These are phyloP conservation scores for Octopus sinensis DNA, from an alignment of 1,140 invertebrate genomes.

Conservation along the genomic window DNA sequence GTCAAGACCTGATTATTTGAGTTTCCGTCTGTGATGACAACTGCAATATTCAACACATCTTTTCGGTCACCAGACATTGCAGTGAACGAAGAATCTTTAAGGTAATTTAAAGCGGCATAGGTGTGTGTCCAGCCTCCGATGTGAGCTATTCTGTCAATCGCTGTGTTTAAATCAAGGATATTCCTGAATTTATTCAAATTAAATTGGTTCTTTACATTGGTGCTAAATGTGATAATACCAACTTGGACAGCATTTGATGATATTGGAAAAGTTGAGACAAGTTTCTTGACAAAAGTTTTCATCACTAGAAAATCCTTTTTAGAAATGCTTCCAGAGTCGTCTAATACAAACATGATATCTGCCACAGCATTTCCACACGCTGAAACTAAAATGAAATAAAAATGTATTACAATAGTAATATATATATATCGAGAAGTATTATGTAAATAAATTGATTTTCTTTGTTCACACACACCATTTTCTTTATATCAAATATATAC, in stretches of 20 bases:
- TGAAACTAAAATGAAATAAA: too few species aligned
- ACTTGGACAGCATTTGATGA: not conserved
- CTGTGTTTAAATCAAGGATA: not conserved
- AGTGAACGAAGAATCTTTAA: constrained; percentile 1
- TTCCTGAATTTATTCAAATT: constrained; percentile 11
- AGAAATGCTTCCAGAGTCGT: constrained; percentile 39
- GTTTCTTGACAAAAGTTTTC: constrained; percentile 32
- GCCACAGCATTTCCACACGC: constrained; percentile 10
- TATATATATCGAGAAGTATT: too few species aligned
- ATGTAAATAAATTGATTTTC: too few species aligned
- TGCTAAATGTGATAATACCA: constrained; percentile 36
- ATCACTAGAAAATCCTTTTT: constrained; percentile 39
- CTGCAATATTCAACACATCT: constrained; percentile 17
- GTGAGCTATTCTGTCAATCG: constrained; percentile 15
- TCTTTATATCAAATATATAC: too few species aligned
- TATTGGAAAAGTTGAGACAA: constrained; percentile 22
- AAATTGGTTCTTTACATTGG: constrained; percentile 28
- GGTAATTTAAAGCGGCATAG: constrained; percentile 19
- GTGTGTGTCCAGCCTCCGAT: not conserved
- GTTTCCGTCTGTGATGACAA: constrained; percentile 25
- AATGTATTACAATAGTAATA: not conserved
- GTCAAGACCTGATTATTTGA: constrained; percentile 29
- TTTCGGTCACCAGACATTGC: constrained; percentile 23
- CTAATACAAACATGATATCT: constrained; percentile 44
- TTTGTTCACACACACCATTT: too few species aligned